Evolutionary conservation across 2,797 vertebrate genomes (phyloP), one percentile per base, ranked within the genome.

Genomic region (Eremophila alpestris): DNA sequence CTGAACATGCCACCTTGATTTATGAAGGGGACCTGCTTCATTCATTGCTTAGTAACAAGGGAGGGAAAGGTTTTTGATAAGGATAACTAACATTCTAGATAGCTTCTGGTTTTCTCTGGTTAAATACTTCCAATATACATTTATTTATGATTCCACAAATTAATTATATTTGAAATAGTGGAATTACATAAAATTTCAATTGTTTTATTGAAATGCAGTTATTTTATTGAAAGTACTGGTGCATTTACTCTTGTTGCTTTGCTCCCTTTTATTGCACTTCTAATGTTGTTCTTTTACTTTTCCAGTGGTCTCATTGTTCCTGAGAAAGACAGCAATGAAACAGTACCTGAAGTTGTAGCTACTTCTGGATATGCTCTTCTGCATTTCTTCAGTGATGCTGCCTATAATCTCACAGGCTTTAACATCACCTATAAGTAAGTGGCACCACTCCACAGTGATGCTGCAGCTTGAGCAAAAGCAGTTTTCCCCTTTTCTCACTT

Each of bases 321-420:
- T 1, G 99, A 99, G 96, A 98, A 97, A 63, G 98, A 99, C 3
- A 97, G 98, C 94, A 99, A 99, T 0, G 99, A 99, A 96, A 99
- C 99, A 0, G 98, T 99, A 24, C 99, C 99, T 0, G 99, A 99
- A 97, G 99, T 99, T 74, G 98, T 98, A 69, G 98, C 98, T 59
- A 98, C 98, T 77, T 99, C 99, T 6, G 99, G 99, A 40, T 99
- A 97, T 46, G 98, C 98, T 26, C 98, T 99, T 60, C 98, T 99
- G 73, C 99, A 99, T 97, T 99, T 99, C 98, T 99, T 99, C 97
- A 99, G 99, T 4, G 99, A 99, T 8, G 99, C 99, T 32, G 99
- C 99, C 74, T 99, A 99, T 97, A 99, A 99, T 97, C 98, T 99
- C 93, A 99, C 99, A 2, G 99, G 99, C 84, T 99, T 99, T 97